Evolutionary conservation across 2,113 vertebrate genomes (phyloP).

Genomic region (cat (Felis catus)): DNA sequence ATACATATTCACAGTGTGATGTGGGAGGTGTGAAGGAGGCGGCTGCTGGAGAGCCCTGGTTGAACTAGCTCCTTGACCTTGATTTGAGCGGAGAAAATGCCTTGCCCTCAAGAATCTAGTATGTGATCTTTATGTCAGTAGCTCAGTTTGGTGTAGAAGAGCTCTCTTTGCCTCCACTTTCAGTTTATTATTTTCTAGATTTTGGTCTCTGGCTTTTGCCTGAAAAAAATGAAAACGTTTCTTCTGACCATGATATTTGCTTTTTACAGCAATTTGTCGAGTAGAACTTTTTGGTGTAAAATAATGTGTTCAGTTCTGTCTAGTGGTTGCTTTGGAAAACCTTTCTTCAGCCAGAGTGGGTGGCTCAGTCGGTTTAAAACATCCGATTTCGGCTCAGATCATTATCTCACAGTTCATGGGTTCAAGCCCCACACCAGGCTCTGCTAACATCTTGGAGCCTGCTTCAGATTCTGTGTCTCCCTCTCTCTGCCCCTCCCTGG

Average conservation of each 20-base stretch:
- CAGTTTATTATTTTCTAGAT: background rate
- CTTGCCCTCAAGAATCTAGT: no score
- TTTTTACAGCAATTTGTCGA: background rate
- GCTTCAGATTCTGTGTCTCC: no score
- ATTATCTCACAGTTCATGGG: no score
- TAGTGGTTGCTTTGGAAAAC: background rate
- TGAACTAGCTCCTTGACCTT: no score
- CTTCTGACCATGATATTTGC: background rate
- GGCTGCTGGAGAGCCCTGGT: background rate
- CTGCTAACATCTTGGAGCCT: no score
- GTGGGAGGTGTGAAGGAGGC: background rate
- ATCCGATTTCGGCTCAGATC: no score
- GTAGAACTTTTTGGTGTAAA: background rate
- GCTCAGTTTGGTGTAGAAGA: background rate
- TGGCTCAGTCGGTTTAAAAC: no score
- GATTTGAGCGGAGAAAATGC: no score
- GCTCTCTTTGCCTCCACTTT: background rate
- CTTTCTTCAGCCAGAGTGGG: background rate
- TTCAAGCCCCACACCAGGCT: no score
- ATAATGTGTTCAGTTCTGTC: background rate
- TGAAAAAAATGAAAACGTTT: background rate
- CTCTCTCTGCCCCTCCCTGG: no score
- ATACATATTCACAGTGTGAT: fast-evolving
- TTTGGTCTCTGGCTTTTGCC: background rate
- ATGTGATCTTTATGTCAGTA: no score